Conservation (phyloP, 2,888 invertebrate genomes). For the Dastarcus helophoroides region DNA sequence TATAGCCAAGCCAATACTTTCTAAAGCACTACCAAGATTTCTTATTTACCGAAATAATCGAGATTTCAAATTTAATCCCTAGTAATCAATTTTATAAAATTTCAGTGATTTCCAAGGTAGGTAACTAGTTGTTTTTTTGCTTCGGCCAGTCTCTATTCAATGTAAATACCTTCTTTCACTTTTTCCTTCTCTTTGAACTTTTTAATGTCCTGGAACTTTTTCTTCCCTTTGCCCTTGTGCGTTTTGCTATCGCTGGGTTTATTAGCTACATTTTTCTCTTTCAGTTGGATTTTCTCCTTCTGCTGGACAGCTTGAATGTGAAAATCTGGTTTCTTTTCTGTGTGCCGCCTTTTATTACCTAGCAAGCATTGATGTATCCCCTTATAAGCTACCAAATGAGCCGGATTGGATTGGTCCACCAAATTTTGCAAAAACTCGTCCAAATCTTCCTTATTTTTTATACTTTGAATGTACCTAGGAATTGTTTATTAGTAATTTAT, state of each 20-base stretch:
- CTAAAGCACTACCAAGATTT: no score
- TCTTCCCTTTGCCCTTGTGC: constrained; percentile 21
- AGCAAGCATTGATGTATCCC: constrained; percentile 31
- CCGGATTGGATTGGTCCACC: constrained; percentile 52
- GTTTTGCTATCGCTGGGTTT: constrained; percentile 5
- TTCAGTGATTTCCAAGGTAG: no score
- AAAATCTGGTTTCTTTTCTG: no score
- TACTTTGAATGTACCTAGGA: constrained; percentile 59
- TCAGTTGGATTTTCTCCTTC: constrained; percentile 2
- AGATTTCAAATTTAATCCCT: no score
- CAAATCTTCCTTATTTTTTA: constrained; percentile 58
- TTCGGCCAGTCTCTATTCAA: no score
- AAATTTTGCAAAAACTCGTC: constrained; percentile 69
- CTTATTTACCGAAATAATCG: no score
- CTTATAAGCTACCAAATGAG: constrained; percentile 53
- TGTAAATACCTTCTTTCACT: constrained; percentile 20
- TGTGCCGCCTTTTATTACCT: constrained; percentile 13
- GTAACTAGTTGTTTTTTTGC: no score
- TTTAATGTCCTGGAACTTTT: constrained; percentile 25
- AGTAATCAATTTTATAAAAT: no score
- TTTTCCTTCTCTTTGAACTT: constrained; percentile 24
- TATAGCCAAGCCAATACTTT: no score
- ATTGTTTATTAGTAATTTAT: no score
- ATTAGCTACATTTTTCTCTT: constrained; percentile 2
- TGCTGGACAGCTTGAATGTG: no score